Percentiles rank a stretch among this genome's conserved stretches.
These are phyloP conservation scores for Mamestra configurata DNA, from an alignment of 1,140 invertebrate species.

Conservation along the genomic window DNA sequence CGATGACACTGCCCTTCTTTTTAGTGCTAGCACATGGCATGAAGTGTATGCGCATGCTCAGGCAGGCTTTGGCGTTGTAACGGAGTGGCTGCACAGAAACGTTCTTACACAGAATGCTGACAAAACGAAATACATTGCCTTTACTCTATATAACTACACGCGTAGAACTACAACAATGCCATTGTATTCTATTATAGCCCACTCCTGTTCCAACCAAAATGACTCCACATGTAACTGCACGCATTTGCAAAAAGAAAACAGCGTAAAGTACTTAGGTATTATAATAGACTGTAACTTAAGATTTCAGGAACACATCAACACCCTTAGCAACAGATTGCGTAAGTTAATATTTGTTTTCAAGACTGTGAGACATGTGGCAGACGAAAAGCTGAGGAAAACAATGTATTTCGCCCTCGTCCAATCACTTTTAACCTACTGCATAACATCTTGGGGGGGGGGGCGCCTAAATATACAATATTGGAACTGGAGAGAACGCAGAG, in stretches of 20 bases:
- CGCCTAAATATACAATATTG: conserved; percentile 5
- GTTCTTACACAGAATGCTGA: background rate
- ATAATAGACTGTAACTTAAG: background rate
- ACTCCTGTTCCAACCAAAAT: background rate
- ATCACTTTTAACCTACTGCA: conserved; percentile 32
- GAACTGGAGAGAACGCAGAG: background rate
- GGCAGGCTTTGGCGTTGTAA: background rate
- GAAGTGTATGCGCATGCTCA: conserved; percentile 12
- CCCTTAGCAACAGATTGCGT: background rate
- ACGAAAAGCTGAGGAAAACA: conserved; percentile 14
- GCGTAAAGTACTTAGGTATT: too few species aligned
- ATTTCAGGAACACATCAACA: background rate
- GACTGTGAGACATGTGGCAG: background rate
- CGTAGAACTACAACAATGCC: background rate
- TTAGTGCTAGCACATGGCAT: conserved; percentile 31
- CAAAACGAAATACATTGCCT: background rate
- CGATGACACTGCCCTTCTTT: conserved; percentile 36
- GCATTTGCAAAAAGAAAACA: too few species aligned
- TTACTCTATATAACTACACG: background rate
- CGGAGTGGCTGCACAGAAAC: background rate
- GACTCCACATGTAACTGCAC: too few species aligned
- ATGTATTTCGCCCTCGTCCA: conserved; percentile 37
- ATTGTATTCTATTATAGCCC: background rate
- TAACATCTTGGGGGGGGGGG: conserved; percentile 50
- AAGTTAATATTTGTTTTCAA: conserved; percentile 12